These are phyloP conservation scores for Armadillidium nasatum DNA, from an alignment of 1,140 invertebrate species.

Conservation along the genomic window DNA sequence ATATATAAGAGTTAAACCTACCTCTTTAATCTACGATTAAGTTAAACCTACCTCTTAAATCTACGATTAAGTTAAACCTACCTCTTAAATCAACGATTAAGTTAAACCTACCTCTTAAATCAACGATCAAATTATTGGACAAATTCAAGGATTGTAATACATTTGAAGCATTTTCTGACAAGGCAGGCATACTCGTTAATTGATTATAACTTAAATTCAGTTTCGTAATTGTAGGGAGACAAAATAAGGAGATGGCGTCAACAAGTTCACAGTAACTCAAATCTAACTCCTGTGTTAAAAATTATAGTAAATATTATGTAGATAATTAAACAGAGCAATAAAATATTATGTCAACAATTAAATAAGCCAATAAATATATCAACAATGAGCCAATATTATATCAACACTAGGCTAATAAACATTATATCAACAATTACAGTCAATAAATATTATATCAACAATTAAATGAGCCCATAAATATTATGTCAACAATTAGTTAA, in stretches of 20 bases:
- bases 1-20: not conserved
- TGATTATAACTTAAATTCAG: not conserved
- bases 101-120: not conserved
- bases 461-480: no score
- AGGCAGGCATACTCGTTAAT: not conserved
- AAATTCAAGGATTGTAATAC: not conserved
- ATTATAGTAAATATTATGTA: not conserved
- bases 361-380: no score
- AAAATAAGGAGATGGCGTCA: not conserved
- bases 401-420: no score
- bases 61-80: not conserved
- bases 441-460: no score
- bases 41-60: not conserved
- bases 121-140: not conserved
- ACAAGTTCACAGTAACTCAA: not conserved
- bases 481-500: no score
- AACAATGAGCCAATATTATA: no score
- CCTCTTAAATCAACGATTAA: not conserved
- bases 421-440: no score
- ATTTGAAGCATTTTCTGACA: slow-evolving; percentile 3
- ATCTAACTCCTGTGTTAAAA: not conserved
- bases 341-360: no score
- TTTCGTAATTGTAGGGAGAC: not conserved
- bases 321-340: not conserved
- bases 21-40: not conserved